phyloP scores from a whole-genome alignment of 23 tunicate species.

The Halocynthia aurantium region DNA sequence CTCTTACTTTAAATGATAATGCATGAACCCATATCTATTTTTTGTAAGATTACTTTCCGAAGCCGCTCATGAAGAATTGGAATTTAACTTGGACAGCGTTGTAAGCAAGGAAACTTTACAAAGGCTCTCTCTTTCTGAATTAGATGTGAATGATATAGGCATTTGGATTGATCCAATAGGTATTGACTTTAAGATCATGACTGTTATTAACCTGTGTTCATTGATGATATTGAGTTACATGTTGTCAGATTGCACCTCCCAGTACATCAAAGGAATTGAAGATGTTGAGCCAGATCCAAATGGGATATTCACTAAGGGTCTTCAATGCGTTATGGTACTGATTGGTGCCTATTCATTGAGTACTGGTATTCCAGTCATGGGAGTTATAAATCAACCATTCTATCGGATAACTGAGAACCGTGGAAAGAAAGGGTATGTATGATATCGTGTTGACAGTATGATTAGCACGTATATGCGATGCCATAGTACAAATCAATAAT shows the following conservation, averaged over 20 bases:
- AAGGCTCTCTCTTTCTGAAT: slow-evolving; percentile 8
- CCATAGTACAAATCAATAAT: too few relatives aligned
- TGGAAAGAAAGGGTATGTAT: background rate
- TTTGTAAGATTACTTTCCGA: slow-evolving; percentile 43
- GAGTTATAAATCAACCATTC: slow-evolving; percentile 73
- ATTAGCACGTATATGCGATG: too few relatives aligned
- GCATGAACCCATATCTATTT: background rate
- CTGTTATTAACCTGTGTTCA: background rate
- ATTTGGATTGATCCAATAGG: slow-evolving; percentile 95
- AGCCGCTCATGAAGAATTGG: slow-evolving; percentile 40
- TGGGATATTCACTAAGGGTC: slow-evolving; percentile 35
- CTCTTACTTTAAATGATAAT: background rate
- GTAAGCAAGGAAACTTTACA: slow-evolving; percentile 10
- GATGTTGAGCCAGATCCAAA: slow-evolving; percentile 8
- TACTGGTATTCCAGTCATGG: slow-evolving; percentile 66
- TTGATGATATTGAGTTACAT: background rate
- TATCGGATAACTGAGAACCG: background rate
- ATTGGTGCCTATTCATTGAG: slow-evolving; percentile 49
- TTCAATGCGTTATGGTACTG: slow-evolving; percentile 83
- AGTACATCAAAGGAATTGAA: slow-evolving; percentile 58
- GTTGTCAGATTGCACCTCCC: slow-evolving; percentile 60
- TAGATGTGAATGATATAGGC: slow-evolving; percentile 42
- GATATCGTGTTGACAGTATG: too few relatives aligned
- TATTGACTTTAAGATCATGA: background rate
- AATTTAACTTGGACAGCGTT: background rate